Evolutionary conservation across 2,113 vertebrate genomes (phyloP).

Genomic region (Enhydra lutris): DNA sequence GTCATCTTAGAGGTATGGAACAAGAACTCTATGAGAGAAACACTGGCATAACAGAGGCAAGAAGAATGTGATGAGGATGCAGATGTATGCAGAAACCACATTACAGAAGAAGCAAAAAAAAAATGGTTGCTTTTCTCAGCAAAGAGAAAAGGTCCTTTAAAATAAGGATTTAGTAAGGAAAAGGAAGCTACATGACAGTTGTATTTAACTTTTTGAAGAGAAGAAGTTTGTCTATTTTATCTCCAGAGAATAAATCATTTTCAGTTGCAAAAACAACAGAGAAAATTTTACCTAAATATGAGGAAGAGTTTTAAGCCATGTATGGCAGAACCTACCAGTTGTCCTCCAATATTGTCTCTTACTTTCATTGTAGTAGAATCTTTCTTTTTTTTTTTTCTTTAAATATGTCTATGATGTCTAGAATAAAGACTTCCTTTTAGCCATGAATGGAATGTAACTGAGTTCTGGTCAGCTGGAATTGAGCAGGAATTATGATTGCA

Average conservation of each 20-base stretch:
- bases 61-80: neutral
- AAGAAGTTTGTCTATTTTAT: neutral
- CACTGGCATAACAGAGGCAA: neutral
- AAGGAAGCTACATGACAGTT: neutral
- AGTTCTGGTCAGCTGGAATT: neutral
- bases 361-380: neutral
- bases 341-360: neutral
- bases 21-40: neutral
- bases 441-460: neutral
- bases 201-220: constrained; percentile 11
- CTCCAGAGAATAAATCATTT: constrained; percentile 27
- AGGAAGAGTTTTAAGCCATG: neutral
- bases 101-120: neutral
- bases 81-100: neutral
- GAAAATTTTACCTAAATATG: neutral
- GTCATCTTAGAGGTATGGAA: neutral
- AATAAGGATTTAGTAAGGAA: neutral
- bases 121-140: neutral
- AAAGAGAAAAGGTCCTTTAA: neutral
- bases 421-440: neutral
- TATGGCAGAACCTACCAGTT: neutral
- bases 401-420: neutral
- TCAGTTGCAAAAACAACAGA: neutral
- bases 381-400: neutral
- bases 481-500: neutral